Percentiles rank a stretch among this genome's conserved stretches.
Conservation (phyloP, 2,888 invertebrate species). For the Podabrus alpinus region DNA sequence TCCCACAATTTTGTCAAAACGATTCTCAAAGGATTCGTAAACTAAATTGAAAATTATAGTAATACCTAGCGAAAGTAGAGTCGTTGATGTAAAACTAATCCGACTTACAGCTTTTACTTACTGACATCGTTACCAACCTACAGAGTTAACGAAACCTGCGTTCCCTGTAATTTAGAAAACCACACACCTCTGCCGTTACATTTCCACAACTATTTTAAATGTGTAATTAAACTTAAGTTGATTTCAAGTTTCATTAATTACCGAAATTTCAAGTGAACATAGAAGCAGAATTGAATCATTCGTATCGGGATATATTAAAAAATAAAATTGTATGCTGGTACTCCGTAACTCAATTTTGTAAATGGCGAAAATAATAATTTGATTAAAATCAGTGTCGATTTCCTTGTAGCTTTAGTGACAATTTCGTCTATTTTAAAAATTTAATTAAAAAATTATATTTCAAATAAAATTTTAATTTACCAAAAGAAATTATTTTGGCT, state of each 20-base stretch:
- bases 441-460: no score
- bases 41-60: not conserved
- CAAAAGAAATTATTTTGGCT: no score
- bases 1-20: not conserved
- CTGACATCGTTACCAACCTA: constrained; percentile 1
- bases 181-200: not conserved
- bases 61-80: not conserved
- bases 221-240: constrained; percentile 4
- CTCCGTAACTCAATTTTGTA: no score
- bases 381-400: no score
- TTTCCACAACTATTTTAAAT: constrained; percentile 3
- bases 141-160: not conserved
- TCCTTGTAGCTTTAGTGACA: no score
- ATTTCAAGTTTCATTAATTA: not conserved
- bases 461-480: no score
- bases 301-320: not conserved
- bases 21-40: not conserved
- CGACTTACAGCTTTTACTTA: not conserved
- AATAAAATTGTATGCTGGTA: not conserved
- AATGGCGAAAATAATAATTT: no score
- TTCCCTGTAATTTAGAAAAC: constrained; percentile 4
- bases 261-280: not conserved
- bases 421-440: no score
- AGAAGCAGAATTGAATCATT: not conserved
- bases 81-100: not conserved